Conservation (phyloP, 2,797 vertebrate genomes). For the Vultur gryphus region DNA sequence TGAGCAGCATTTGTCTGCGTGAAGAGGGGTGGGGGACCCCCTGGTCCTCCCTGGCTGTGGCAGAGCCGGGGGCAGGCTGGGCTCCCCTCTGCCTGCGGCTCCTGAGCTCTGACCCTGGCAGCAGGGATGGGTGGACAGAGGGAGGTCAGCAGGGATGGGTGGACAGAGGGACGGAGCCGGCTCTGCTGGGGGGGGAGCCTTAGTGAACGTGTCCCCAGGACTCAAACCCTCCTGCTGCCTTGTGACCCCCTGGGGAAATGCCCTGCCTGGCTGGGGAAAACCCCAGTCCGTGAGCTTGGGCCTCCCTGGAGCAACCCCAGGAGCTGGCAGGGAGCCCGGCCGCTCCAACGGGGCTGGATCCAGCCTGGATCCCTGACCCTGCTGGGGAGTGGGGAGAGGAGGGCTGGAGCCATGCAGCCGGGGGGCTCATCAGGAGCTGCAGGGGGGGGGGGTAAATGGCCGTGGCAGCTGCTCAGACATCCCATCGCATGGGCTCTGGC, state of each 20-base stretch:
- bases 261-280: background rate
- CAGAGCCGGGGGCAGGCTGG: background rate
- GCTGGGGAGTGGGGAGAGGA: background rate
- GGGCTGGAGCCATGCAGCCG: background rate
- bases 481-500: background rate
- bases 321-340: background rate
- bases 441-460: background rate
- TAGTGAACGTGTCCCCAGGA: too few relatives aligned
- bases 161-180: background rate
- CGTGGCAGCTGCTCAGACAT: rapidly evolving
- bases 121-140: background rate
- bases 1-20: background rate
- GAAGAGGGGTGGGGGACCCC: background rate
- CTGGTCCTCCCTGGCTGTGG: background rate
- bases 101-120: too few relatives aligned
- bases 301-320: background rate
- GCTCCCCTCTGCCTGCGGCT: background rate
- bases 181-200: background rate
- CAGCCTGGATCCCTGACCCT: background rate
- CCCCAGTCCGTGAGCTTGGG: background rate
- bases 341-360: background rate
- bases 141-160: background rate
- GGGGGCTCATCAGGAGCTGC: background rate
- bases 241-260: background rate
- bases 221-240: too few relatives aligned